Percentiles rank a stretch among this genome's conserved stretches.
These are phyloP conservation scores for Xanthorhoe designata DNA, from an alignment of 2,888 invertebrate species.

Conservation along the genomic window DNA sequence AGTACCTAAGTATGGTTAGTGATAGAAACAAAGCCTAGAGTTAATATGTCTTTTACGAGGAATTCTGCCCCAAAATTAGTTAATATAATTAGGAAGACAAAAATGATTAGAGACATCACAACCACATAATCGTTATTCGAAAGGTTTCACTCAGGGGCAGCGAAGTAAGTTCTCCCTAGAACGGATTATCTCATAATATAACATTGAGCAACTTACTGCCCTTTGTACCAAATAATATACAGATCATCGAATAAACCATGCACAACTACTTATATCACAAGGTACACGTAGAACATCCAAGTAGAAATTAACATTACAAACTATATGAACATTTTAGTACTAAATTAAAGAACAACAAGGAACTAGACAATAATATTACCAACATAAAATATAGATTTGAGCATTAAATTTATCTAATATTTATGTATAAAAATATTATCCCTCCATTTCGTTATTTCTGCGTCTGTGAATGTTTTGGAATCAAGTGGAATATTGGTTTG, in stretches of 20 bases:
- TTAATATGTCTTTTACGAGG: slow-evolving; percentile 82
- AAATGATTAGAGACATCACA: slow-evolving; percentile 74
- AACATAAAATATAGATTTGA: slow-evolving; percentile 82
- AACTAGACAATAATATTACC: slow-evolving; percentile 78
- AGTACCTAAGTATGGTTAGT: slow-evolving; percentile 54
- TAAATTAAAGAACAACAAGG: slow-evolving; percentile 75
- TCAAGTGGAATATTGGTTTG: slow-evolving; percentile 49
- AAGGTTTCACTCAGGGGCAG: slow-evolving; percentile 61
- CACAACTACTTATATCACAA: slow-evolving; percentile 80
- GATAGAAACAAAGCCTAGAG: slow-evolving; percentile 51
- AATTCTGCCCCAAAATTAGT: slow-evolving; percentile 79
- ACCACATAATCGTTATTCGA: slow-evolving; percentile 70
- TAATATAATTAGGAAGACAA: slow-evolving; percentile 75
- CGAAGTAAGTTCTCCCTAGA: slow-evolving; percentile 46
- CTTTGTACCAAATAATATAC: slow-evolving; percentile 71
- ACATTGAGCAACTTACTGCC: slow-evolving; percentile 77
- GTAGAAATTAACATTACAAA: slow-evolving; percentile 31
- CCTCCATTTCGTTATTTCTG: slow-evolving; percentile 61
- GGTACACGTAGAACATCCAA: slow-evolving; percentile 66
- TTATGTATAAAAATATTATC: slow-evolving; percentile 81
- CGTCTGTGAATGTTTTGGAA: slow-evolving; percentile 58
- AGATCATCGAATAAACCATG: slow-evolving; percentile 67
- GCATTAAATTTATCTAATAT: slow-evolving; percentile 73
- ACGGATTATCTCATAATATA: slow-evolving; percentile 40
- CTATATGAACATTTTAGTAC: slow-evolving; percentile 25